Base-by-base conservation (phyloP, 92 coral and sea anemone species). In the Diadumene lineata region DNA sequence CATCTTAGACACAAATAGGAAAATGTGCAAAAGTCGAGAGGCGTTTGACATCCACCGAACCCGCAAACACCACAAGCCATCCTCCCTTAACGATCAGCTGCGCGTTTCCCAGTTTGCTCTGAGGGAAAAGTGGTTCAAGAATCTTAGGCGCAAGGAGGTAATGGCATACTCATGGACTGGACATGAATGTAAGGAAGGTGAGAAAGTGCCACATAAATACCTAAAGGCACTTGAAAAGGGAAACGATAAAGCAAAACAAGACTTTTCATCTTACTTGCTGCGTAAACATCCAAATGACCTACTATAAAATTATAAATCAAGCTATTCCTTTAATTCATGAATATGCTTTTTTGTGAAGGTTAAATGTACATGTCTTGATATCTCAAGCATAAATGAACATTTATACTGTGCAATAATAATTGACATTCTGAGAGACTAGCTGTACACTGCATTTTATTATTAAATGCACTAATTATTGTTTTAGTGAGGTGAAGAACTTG, bases 201-300 rank as follows among this genome's bases (percentile, higher is more conserved):
- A 84, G 22, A 63, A 26, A 56, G 84, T 84, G 16, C 50, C 85
- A 22, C 1, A 19, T 18, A 73, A 61, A 70, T 79, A 79, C 55
- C 31, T 65, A 19, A 61, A 84, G 43, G 76, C 69, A 1, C 43
- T 68, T 2, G 75, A 60, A 72, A 72, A 84, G 61, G 88, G 88
- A 11, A 32, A 71, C 24, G 75, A 58, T 13, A 84, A 79, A 60
- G 81, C 75, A 3, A 48, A 56, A 29, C 16, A 11, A 0, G 84
- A 84, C 27, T 79, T 72, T 43, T 18, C 34, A 21, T 43, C 73
- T 15, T 84, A 63, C 71, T 70, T 73, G n/a, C 84, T 71, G 31
- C 33, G 89, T 56, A 79, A 84, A 34, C 68, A 34, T 67, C 89
- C 84, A 17, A 84, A 79, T 73, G 85, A 84, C 44, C 73, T 78